These are phyloP conservation scores for Anguilla pacifica DNA, from an alignment of 2,797 vertebrate genomes.

Conservation along the genomic window DNA sequence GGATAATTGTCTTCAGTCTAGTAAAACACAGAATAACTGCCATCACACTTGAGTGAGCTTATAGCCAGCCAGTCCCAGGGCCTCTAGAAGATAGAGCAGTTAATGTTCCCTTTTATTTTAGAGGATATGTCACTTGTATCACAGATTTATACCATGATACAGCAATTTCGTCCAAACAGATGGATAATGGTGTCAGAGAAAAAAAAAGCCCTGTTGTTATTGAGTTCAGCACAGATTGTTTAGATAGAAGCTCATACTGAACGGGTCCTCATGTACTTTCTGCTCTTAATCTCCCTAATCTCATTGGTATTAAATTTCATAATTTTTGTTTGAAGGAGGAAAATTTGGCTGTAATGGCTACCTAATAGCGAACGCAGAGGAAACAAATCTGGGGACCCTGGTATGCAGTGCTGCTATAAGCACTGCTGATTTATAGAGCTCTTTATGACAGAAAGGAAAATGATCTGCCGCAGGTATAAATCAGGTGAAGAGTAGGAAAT, in stretches of 20 bases:
- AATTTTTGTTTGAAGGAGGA: slow-evolving; percentile 99
- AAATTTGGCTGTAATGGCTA: slow-evolving; percentile 99
- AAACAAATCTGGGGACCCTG: slow-evolving; percentile 91
- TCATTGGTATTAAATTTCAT: slow-evolving; percentile 99
- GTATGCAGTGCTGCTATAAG: slow-evolving; percentile 94
- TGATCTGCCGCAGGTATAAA: slow-evolving; percentile 99
- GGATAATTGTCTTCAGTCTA: slow-evolving; percentile 99
- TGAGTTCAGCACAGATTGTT: slow-evolving; percentile 98
- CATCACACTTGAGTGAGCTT: slow-evolving; percentile 99
- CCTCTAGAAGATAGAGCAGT: slow-evolving; percentile 99
- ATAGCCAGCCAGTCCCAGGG: slow-evolving; percentile 99
- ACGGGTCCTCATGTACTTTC: slow-evolving; percentile 86
- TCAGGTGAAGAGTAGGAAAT: slow-evolving; percentile 99
- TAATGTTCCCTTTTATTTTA: slow-evolving; percentile 99
- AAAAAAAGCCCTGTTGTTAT: slow-evolving; percentile 95
- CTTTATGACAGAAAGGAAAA: slow-evolving; percentile 99
- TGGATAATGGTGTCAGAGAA: slow-evolving; percentile 99
- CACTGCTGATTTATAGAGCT: slow-evolving; percentile 99
- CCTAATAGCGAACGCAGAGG: slow-evolving; percentile 99
- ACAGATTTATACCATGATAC: slow-evolving; percentile 99
- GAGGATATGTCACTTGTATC: slow-evolving; percentile 99
- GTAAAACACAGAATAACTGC: slow-evolving; percentile 99
- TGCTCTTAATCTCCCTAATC: slow-evolving; percentile 99
- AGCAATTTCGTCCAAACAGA: slow-evolving; percentile 99
- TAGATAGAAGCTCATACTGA: slow-evolving; percentile 90